Evolutionary conservation across 1,140 invertebrate genomes (phyloP).

Genomic region (Drosophila kohkoa): DNA sequence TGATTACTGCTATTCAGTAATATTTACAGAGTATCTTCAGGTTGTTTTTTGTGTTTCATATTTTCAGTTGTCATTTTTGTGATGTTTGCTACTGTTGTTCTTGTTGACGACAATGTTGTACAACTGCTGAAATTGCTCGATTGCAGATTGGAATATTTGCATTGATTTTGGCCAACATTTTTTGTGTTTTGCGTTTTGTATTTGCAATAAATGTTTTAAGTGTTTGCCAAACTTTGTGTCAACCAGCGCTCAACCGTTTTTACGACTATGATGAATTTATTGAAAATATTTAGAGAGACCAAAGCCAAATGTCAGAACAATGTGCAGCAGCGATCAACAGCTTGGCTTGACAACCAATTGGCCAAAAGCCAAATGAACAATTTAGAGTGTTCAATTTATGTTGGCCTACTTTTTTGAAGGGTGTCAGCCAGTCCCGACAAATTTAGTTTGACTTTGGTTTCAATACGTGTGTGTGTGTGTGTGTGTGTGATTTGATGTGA

Average conservation of each 20-base stretch:
- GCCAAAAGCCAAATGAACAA: constrained; percentile 25
- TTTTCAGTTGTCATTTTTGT: constrained; percentile 16
- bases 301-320: constrained; percentile 61
- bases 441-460: neutral
- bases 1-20: neutral
- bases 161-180: constrained; percentile 37
- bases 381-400: constrained; percentile 21
- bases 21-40: neutral
- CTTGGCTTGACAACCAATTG: constrained; percentile 43
- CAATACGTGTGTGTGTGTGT: too few relatives aligned
- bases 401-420: constrained; percentile 10
- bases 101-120: constrained; percentile 11
- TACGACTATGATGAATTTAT: constrained; percentile 61
- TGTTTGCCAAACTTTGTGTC: constrained; percentile 63
- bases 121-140: constrained; percentile 60
- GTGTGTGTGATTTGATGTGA: neutral
- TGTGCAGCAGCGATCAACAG: constrained; percentile 49
- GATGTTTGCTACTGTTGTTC: constrained; percentile 17
- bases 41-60: neutral
- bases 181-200: constrained; percentile 40
- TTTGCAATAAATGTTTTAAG: constrained; percentile 61
- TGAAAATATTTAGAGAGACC: constrained; percentile 45
- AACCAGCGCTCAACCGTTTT: constrained; percentile 43
- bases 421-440: neutral
- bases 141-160: constrained; percentile 60